Conservation (phyloP, 2,888 invertebrate species). For the Keiferia lycopersicella region DNA sequence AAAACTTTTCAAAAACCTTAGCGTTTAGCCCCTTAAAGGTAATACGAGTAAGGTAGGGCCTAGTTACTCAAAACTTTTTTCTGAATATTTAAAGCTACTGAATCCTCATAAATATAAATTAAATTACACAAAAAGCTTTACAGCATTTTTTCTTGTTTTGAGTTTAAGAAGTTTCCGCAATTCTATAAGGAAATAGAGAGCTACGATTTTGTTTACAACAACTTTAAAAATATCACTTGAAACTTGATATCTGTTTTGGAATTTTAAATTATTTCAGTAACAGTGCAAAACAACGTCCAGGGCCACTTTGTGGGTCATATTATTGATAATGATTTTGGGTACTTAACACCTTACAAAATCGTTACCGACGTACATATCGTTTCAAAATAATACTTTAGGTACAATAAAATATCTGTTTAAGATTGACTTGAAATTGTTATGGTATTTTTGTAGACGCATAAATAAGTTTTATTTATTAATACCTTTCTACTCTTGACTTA, state of each 20-base stretch:
- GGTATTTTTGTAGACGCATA: background rate
- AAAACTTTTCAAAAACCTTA: too few relatives aligned
- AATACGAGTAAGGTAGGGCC: too few relatives aligned
- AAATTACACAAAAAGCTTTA: too few relatives aligned
- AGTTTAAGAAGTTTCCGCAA: slow-evolving; percentile 37
- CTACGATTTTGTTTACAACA: slow-evolving; percentile 40
- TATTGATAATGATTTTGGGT: background rate
- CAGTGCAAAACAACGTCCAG: slow-evolving; percentile 7
- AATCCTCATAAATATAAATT: too few relatives aligned
- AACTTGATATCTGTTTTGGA: slow-evolving; percentile 51
- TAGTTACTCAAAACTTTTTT: too few relatives aligned
- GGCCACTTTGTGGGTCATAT: slow-evolving; percentile 2
- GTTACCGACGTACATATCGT: background rate
- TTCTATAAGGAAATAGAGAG: slow-evolving; percentile 55
- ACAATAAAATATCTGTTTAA: background rate
- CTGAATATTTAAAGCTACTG: too few relatives aligned
- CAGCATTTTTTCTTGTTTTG: background rate
- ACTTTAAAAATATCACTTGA: slow-evolving; percentile 40
- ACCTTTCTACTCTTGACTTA: background rate
- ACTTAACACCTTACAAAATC: slow-evolving; percentile 1
- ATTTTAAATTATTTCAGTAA: slow-evolving; percentile 49
- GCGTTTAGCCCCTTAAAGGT: too few relatives aligned
- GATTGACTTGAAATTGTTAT: background rate
- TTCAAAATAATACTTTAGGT: background rate
- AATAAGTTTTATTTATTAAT: background rate